Percentiles rank a stretch among this genome's conserved stretches.
These are phyloP conservation scores for Neocloeon triangulifer DNA, from an alignment of 1,140 invertebrate genomes.

Conservation along the genomic window DNA sequence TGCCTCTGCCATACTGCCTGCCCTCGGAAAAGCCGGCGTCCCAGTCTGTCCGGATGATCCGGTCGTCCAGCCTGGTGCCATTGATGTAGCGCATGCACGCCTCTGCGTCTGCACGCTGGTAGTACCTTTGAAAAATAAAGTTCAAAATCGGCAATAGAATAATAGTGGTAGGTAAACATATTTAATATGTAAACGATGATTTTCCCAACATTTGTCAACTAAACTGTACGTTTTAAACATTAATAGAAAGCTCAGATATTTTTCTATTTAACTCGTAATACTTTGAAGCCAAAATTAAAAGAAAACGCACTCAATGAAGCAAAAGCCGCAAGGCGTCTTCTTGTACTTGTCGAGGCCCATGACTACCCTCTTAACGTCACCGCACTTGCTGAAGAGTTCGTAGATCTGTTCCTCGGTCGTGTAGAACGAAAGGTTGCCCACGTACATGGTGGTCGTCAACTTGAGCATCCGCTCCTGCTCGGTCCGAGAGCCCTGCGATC, in stretches of 20 bases:
- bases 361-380: constrained; percentile 85
- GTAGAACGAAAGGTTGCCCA: constrained; percentile 96
- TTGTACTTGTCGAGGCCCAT: constrained; percentile 98
- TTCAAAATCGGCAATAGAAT: constrained; percentile 1
- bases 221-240: not conserved
- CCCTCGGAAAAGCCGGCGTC: constrained; percentile 98
- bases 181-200: not conserved
- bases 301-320: constrained; percentile 77
- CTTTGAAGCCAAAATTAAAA: not conserved
- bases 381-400: constrained; percentile 88
- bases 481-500: constrained; percentile 56
- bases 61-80: constrained; percentile 88
- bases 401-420: constrained; percentile 99
- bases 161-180: not conserved
- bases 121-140: constrained; percentile 33
- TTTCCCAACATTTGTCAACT: not conserved
- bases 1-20: constrained; percentile 92
- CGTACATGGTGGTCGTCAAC: constrained; percentile 67
- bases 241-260: not conserved
- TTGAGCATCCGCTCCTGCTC: constrained; percentile 80
- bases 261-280: not conserved
- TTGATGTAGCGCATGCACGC: constrained; percentile 92
- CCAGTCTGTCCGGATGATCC: constrained; percentile 96
- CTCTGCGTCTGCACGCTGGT: constrained; percentile 69
- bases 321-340: constrained; percentile 98